Evolutionary conservation across 64 coral and sea anemone species (phyloP), one percentile per base, ranked within the genome.

Genomic region (Pocillopora verrucosa): DNA sequence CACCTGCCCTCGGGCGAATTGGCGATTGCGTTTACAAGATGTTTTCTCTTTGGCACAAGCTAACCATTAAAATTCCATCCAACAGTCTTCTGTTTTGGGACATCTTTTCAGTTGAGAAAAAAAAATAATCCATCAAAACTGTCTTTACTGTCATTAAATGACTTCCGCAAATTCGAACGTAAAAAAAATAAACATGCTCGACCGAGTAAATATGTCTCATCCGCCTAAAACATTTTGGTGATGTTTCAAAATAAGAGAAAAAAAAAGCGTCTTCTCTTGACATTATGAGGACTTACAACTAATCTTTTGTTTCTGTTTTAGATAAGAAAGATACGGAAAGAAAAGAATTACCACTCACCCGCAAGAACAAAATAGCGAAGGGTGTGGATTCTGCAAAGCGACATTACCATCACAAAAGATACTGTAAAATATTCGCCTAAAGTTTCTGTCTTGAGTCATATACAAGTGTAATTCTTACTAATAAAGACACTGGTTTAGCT

Each of bases 51-150:
- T 85, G 61, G 68, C 22, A 35, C 4, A 0, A 85, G 63, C 36
- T 56, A 19, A 11, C 82, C 22, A 70, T 70, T 85, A 85, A 45
- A 41, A 85, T 85, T 72, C 36, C 61, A 56, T 20, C 82, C 36
- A 57, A 56, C 38, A 58, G 38, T 24, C 79, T 79, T 26, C 30
- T 72, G 16, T 56, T 64, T 57, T 65, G 72, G 38, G 38, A n/a
- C 35, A 11, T 41, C 19, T 26, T 13, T 70, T 85, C 11, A 3
- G 12, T 3, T 15, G 63, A 85, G 16, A 65, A 35, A 10, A 84
- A 68, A 35, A 36, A 15, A 56, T 16, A 1, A 70, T 24, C 11
- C 22, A 11, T 10, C 3, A 24, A 70, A 24, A 24, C 7, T 25
- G 22, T 70, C 67, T 70, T 70, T 70, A 70, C 22, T 20, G 22